Conservation (phyloP, 2,797 vertebrate genomes). For the Anas bahamensis region DNA sequence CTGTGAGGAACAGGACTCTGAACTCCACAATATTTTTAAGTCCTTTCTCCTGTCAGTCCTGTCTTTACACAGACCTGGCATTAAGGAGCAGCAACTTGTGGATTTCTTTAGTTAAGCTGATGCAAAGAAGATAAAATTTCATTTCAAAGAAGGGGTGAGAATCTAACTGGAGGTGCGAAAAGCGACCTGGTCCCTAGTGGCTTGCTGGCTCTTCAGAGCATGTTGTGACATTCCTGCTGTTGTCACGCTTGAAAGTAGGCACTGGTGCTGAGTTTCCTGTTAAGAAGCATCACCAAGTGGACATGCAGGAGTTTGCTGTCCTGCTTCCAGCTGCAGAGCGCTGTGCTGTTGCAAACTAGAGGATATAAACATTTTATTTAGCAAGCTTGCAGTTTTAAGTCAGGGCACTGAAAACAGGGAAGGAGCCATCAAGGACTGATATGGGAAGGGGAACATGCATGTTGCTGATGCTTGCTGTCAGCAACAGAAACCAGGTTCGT, state of each 20-base stretch:
- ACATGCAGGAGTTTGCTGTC: neutral
- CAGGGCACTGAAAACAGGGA: neutral
- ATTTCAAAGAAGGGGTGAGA: neutral
- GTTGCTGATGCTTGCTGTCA: neutral
- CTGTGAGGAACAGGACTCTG: neutral
- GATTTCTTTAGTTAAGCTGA: neutral
- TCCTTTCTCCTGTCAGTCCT: neutral
- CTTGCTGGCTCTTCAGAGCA: neutral
- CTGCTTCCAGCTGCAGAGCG: neutral
- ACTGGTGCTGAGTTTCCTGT: neutral
- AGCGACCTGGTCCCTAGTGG: neutral
- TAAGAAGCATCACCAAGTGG: neutral
- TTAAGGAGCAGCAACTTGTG: neutral
- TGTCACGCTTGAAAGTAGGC: neutral
- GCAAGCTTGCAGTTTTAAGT: neutral
- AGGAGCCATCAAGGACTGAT: neutral
- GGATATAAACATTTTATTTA: neutral
- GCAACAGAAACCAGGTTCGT: neutral
- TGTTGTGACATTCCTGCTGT: neutral
- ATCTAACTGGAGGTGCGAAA: neutral
- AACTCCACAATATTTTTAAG: neutral
- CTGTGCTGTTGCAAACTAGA: neutral
- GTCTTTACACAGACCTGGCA: neutral
- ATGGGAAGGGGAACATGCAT: neutral
- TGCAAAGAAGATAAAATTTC: neutral